These are phyloP conservation scores for Mystacornis crossleyi DNA, from an alignment of 2,113 vertebrate species.

Conservation along the genomic window DNA sequence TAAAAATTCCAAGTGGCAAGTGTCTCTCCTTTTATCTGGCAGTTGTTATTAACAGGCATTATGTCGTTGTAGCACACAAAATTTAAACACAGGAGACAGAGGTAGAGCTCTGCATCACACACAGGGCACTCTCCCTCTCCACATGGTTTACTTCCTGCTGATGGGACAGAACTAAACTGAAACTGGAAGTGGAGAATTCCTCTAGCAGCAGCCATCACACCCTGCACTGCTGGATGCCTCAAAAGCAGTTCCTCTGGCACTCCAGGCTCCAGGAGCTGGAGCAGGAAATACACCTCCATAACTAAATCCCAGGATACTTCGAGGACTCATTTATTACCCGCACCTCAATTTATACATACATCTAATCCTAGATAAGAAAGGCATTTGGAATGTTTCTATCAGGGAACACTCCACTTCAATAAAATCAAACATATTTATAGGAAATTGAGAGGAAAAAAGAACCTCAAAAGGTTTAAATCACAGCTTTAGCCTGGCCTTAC, in stretches of 20 bases:
- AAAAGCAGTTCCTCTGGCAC: neutral
- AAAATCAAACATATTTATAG: neutral
- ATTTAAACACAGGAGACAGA: slow-evolving; percentile 30
- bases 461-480: neutral
- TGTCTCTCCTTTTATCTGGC: slow-evolving; percentile 71
- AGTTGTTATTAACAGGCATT: slow-evolving; percentile 59
- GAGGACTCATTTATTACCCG: neutral
- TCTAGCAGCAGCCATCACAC: neutral
- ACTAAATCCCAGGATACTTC: neutral
- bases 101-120: neutral
- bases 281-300: neutral
- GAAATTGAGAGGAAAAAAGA: neutral
- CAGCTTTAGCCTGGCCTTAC: neutral
- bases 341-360: neutral
- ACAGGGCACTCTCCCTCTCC: neutral
- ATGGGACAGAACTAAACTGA: neutral
- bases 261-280: neutral
- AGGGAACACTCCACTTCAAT: neutral
- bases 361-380: neutral
- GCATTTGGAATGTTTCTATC: neutral
- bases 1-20: slow-evolving; percentile 67
- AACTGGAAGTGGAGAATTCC: neutral
- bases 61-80: slow-evolving; percentile 33
- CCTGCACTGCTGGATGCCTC: neutral
- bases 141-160: neutral